These are phyloP conservation scores for Eidolon helvum DNA, from an alignment of 2,113 vertebrate species.

Conservation along the genomic window DNA sequence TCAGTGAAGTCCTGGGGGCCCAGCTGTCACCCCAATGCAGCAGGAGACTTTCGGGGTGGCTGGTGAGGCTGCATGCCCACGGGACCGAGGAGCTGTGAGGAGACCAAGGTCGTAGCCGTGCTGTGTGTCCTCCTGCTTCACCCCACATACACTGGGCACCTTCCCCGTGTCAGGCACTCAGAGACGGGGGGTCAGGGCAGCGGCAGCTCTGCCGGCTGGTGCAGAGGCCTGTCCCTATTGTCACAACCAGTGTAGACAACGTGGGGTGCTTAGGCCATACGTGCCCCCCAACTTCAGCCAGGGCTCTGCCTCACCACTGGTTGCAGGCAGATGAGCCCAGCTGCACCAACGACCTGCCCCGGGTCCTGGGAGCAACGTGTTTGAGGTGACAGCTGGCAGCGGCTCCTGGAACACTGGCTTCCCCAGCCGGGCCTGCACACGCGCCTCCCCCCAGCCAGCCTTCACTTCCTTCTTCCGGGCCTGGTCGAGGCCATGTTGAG, in stretches of 20 bases:
- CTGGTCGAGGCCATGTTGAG: accelerated
- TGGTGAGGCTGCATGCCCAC: too few species aligned
- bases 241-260: neutral
- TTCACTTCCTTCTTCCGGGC: neutral
- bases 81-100: too few species aligned
- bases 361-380: neutral
- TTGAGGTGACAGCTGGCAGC: neutral
- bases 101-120: neutral
- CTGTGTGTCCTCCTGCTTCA: neutral
- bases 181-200: too few species aligned
- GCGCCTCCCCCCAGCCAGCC: neutral
- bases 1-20: neutral
- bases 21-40: neutral
- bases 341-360: neutral
- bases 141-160: neutral
- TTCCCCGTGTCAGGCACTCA: neutral
- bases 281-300: neutral
- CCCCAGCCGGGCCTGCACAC: neutral
- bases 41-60: neutral
- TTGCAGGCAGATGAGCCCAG: neutral
- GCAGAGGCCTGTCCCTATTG: neutral
- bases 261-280: accelerated
- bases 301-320: neutral
- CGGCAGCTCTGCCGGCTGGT: accelerated
- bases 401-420: too few species aligned